Percentiles rank a stretch among this genome's conserved stretches.
Evolutionary conservation across 2,888 invertebrate species (phyloP).

Genomic region (Hesperia comma): DNA sequence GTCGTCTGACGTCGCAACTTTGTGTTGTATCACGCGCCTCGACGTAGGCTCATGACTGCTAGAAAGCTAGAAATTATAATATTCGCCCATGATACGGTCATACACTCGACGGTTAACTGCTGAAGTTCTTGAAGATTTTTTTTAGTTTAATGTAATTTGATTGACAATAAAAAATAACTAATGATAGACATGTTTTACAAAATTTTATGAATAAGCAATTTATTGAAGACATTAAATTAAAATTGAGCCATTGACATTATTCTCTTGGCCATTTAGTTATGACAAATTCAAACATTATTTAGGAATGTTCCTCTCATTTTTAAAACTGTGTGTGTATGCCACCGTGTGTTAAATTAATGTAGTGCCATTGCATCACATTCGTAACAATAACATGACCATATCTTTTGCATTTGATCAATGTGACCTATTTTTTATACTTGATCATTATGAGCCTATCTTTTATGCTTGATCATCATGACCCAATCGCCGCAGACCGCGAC

Average conservation of each 20-base stretch:
- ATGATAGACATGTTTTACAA: too few species aligned
- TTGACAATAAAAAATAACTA: too few species aligned
- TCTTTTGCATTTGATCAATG: background rate
- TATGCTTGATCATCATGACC: slow-evolving; percentile 35
- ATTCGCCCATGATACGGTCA: background rate
- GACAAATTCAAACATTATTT: too few species aligned
- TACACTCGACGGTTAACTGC: background rate
- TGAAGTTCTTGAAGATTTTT: background rate
- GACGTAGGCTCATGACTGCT: too few species aligned
- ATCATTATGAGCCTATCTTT: background rate
- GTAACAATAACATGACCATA: slow-evolving; percentile 9
- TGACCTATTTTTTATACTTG: background rate
- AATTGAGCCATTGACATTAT: too few species aligned
- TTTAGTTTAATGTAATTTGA: too few species aligned
- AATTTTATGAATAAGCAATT: too few species aligned
- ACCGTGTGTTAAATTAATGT: slow-evolving; percentile 45
- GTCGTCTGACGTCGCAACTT: too few species aligned
- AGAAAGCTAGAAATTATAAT: background rate
- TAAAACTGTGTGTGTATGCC: slow-evolving; percentile 8
- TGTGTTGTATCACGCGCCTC: too few species aligned
- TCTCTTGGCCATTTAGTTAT: too few species aligned
- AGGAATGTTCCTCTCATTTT: background rate
- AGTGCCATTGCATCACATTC: slow-evolving; percentile 64
- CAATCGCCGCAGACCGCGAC: slow-evolving; percentile 55
- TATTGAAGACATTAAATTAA: too few species aligned